Evolutionary conservation across 1,140 invertebrate species (phyloP).

Genomic region (Aphis gossypii): DNA sequence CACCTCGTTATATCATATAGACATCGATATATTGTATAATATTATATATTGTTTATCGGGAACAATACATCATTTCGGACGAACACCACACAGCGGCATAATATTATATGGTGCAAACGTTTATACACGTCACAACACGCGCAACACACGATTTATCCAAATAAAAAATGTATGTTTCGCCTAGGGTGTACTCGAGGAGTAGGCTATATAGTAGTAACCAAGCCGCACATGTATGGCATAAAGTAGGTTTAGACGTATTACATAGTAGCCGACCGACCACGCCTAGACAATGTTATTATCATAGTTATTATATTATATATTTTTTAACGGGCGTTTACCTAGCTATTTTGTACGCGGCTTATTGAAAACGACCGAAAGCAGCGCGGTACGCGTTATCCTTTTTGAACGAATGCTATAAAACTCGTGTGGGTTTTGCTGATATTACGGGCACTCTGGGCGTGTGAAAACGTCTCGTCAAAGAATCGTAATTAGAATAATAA

Average conservation of each 20-base stretch:
- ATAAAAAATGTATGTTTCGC: conserved; percentile 15
- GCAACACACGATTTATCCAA: neutral
- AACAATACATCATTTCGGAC: neutral
- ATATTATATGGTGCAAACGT: neutral
- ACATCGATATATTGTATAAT: neutral
- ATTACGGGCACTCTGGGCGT: neutral
- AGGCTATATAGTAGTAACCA: neutral
- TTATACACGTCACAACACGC: neutral
- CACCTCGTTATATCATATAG: neutral
- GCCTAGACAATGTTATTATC: conserved; percentile 30
- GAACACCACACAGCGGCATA: neutral
- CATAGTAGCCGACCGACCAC: conserved; percentile 1
- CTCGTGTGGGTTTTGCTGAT: conserved; percentile 24
- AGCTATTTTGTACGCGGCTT: neutral
- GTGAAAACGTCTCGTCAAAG: conserved; percentile 21
- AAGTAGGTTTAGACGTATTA: neutral
- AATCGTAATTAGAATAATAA: neutral
- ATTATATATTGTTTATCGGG: neutral
- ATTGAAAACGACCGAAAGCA: neutral
- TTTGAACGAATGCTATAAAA: neutral
- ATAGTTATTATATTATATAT: neutral
- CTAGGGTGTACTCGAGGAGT: neutral
- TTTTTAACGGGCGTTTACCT: conserved; percentile 19
- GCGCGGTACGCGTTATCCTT: neutral
- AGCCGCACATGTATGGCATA: neutral